Percentiles rank a stretch among this genome's conserved stretches.
Evolutionary conservation across 2,113 vertebrate genomes (phyloP).

Genomic region (Apeltes quadracus): DNA sequence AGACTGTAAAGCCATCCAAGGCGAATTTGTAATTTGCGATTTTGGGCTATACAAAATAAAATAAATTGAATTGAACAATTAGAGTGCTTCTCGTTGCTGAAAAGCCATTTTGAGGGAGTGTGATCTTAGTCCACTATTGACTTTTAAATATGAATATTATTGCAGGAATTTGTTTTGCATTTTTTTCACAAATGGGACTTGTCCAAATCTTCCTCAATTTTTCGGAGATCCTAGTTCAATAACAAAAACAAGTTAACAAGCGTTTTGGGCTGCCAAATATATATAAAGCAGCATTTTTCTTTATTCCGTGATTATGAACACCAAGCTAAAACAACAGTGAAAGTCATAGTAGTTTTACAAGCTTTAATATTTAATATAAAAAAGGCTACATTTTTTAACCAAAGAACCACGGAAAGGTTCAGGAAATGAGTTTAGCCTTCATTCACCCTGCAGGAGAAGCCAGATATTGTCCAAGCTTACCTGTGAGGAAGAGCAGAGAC

Average conservation of each 20-base stretch:
- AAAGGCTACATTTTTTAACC: background rate
- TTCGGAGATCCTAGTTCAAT: background rate
- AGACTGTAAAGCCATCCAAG: no score
- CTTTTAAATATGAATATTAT: background rate
- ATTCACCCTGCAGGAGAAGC: background rate
- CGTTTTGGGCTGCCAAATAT: background rate
- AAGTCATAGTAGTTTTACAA: background rate
- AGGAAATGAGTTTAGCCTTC: background rate
- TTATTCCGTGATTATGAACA: background rate
- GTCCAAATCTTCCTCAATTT: background rate
- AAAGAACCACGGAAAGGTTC: background rate
- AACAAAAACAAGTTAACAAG: background rate
- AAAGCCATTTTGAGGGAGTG: constrained; percentile 22
- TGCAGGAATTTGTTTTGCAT: background rate
- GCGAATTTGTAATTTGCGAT: no score
- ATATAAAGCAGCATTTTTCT: no score
- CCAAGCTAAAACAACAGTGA: background rate
- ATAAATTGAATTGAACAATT: no score
- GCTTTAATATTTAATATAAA: background rate
- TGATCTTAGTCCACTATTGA: constrained; percentile 12
- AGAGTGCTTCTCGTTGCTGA: constrained; percentile 22
- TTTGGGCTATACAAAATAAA: no score
- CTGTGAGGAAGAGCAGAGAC: constrained; percentile 52
- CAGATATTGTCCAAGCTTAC: constrained; percentile 37
- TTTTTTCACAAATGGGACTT: background rate